Conservation (phyloP, 23 tunicate genomes). For the Clavelina lepadiformis region DNA sequence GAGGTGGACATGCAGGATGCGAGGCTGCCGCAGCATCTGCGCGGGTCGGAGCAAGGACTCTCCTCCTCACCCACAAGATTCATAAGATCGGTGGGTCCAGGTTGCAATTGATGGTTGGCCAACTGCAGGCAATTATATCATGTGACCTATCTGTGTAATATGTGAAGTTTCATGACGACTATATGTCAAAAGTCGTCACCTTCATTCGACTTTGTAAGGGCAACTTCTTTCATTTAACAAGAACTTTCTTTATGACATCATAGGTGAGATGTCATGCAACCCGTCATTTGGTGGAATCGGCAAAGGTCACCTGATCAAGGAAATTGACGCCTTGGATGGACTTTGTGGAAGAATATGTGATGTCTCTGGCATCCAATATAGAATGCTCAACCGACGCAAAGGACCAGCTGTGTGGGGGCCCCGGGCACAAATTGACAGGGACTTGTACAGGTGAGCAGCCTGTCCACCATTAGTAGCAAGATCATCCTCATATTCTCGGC, state of each 20-base stretch:
- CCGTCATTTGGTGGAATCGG: conserved; percentile 98
- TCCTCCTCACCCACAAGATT: conserved; percentile 73
- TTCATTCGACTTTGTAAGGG: no score
- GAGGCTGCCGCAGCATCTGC: conserved; percentile 96
- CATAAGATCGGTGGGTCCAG: conserved; percentile 60
- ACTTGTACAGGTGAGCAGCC: conserved; percentile 43
- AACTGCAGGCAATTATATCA: no score
- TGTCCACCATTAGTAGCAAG: not conserved
- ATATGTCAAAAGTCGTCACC: no score
- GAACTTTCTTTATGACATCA: not conserved
- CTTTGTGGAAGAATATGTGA: conserved; percentile 89
- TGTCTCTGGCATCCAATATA: conserved; percentile 81
- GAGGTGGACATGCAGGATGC: conserved; percentile 99
- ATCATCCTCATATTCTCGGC: not conserved
- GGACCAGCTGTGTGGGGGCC: conserved; percentile 99
- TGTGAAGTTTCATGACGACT: no score
- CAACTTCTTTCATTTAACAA: no score
- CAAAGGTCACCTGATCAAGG: conserved; percentile 84
- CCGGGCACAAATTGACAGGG: conserved; percentile 85
- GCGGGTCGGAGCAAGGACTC: conserved; percentile 78
- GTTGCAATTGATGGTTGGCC: no score
- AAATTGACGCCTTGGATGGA: conserved; percentile 93
- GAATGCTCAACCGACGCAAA: conserved; percentile 56
- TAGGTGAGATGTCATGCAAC: conserved; percentile 97
- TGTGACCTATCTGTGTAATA: no score